phyloP scores from a whole-genome alignment of 2,113 vertebrate species.

The Carlito syrichta region DNA sequence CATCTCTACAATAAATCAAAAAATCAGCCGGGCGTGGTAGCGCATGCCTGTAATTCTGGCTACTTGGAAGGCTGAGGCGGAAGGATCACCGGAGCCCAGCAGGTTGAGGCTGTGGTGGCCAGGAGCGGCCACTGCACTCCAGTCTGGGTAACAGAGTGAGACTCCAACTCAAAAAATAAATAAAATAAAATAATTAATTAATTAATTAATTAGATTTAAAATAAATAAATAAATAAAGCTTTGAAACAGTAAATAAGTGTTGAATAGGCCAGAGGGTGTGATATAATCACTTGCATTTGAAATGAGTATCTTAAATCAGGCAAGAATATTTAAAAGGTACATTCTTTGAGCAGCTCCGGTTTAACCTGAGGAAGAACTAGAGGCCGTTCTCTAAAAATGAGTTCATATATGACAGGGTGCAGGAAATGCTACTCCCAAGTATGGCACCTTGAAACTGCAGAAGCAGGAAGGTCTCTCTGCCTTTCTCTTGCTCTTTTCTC shows the following conservation, averaged over 20 bases:
- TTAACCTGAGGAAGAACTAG: neutral
- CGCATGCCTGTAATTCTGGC: no score
- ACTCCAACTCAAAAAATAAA: no score
- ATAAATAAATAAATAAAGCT: no score
- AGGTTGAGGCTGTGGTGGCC: no score
- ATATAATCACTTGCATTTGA: neutral
- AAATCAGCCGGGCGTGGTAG: no score
- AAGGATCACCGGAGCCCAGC: no score
- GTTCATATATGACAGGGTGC: neutral
- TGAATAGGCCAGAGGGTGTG: neutral
- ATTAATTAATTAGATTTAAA: no score
- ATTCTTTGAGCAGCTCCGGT: neutral
- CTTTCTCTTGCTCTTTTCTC: neutral
- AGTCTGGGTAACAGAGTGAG: no score
- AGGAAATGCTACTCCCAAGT: neutral
- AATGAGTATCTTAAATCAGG: conserved; percentile 1
- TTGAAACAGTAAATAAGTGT: neutral
- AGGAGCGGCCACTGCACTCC: no score
- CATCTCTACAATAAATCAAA: no score
- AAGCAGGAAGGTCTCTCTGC: neutral
- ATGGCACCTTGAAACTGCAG: neutral
- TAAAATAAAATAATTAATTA: no score
- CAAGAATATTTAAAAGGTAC: neutral
- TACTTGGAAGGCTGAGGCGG: no score
- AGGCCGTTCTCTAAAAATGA: neutral